phyloP scores from a whole-genome alignment of 2,888 invertebrate genomes.

The Chironomus riparius region DNA sequence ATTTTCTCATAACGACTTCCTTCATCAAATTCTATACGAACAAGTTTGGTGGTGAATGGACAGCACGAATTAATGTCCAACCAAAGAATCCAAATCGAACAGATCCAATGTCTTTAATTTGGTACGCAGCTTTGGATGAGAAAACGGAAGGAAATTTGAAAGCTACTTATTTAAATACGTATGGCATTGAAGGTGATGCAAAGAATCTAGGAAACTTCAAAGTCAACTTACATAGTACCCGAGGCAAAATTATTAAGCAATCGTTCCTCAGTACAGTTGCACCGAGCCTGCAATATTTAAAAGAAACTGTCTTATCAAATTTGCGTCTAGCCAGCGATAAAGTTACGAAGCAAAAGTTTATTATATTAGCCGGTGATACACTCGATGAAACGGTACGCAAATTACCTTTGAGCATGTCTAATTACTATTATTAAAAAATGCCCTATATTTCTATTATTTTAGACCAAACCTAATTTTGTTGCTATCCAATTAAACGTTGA shows the following conservation, averaged over 20 bases:
- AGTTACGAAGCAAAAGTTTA: conserved; percentile 45
- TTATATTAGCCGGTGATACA: conserved; percentile 55
- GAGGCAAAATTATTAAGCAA: conserved; percentile 56
- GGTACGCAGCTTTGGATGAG: conserved; percentile 77
- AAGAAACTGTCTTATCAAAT: conserved; percentile 64
- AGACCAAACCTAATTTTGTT: conserved; percentile 60
- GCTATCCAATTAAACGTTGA: conserved; percentile 67
- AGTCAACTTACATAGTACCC: conserved; percentile 39
- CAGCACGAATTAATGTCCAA: conserved; percentile 63
- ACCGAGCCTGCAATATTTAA: conserved; percentile 59
- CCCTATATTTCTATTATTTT: conserved; percentile 25
- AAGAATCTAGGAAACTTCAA: conserved; percentile 69
- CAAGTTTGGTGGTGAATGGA: conserved; percentile 86
- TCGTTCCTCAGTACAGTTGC: conserved; percentile 65
- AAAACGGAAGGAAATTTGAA: conserved; percentile 47
- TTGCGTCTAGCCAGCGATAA: conserved; percentile 52
- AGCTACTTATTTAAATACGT: conserved; percentile 34
- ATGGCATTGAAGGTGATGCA: conserved; percentile 57
- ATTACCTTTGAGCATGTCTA: neutral
- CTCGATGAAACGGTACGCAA: neutral
- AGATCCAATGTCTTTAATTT: conserved; percentile 54
- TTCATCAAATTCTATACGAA: conserved; percentile 81
- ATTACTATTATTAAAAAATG: neutral
- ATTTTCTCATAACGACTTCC: conserved; percentile 67
- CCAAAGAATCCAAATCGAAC: conserved; percentile 33